These are phyloP conservation scores for Campoletis sonorensis DNA, from an alignment of 1,140 invertebrate species.

Conservation along the genomic window DNA sequence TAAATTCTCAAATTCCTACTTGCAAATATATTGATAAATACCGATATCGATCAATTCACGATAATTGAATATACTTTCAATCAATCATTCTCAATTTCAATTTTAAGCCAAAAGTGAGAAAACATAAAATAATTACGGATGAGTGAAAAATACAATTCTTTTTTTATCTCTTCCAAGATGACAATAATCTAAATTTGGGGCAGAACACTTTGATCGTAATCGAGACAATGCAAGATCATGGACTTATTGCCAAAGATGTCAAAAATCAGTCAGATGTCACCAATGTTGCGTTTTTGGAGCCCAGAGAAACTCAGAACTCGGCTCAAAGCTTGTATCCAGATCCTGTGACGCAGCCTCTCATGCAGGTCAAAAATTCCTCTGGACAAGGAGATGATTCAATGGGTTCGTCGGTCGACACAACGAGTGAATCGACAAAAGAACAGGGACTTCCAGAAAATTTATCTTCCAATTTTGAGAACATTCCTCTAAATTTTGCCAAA, in stretches of 20 bases:
- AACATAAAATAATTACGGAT: background rate
- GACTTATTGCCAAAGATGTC: background rate
- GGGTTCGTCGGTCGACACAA: background rate
- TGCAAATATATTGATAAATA: too few species aligned
- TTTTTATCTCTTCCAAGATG: background rate
- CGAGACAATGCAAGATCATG: background rate
- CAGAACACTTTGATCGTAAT: background rate
- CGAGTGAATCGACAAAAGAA: background rate
- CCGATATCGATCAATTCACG: too few species aligned
- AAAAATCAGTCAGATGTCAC: background rate
- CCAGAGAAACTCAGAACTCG: background rate
- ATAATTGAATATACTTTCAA: too few species aligned
- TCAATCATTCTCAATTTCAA: background rate
- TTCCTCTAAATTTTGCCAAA: background rate
- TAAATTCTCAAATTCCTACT: too few species aligned
- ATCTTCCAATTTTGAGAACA: conserved; percentile 7
- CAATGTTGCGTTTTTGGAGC: background rate
- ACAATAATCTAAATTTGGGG: background rate
- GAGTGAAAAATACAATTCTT: background rate
- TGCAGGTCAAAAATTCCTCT: background rate
- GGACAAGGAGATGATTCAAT: background rate
- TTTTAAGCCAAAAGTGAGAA: too few species aligned
- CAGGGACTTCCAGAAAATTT: background rate
- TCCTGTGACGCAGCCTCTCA: background rate
- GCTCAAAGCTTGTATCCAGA: background rate